phyloP scores from a whole-genome alignment of 2,113 vertebrate genomes.

The Seriola dumerili region DNA sequence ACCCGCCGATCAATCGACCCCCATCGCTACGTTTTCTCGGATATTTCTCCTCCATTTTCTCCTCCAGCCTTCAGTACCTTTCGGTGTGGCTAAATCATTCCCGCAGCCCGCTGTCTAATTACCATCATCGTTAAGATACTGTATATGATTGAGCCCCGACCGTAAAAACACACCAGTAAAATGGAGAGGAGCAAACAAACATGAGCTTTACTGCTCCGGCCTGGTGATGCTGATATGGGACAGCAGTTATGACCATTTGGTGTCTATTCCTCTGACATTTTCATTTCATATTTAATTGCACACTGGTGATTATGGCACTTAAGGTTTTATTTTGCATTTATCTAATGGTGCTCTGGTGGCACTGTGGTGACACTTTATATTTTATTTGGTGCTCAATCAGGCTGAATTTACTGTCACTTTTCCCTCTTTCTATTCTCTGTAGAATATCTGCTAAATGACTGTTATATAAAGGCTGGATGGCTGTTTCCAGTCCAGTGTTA shows the following conservation, averaged over 20 bases:
- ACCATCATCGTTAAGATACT: constrained; percentile 74
- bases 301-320: constrained; percentile 74
- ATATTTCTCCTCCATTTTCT: not conserved
- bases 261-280: constrained; percentile 74
- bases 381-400: constrained; percentile 70
- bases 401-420: constrained; percentile 66
- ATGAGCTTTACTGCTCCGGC: constrained; percentile 73
- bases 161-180: constrained; percentile 67
- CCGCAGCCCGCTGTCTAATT: constrained; percentile 67
- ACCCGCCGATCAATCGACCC: constrained; percentile 65
- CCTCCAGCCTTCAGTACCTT: constrained; percentile 8
- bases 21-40: not conserved
- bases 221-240: constrained; percentile 77
- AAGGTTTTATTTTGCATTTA: constrained; percentile 74
- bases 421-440: not conserved
- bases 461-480: not conserved
- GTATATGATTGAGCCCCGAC: constrained; percentile 68
- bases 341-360: constrained; percentile 70
- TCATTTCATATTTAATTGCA: constrained; percentile 78
- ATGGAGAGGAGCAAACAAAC: constrained; percentile 70
- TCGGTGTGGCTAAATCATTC: constrained; percentile 49
- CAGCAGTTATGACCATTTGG: constrained; percentile 57
- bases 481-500: constrained; percentile 9
- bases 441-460: constrained; percentile 35
- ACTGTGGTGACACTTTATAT: constrained; percentile 60